phyloP scores from a whole-genome alignment of 2,797 vertebrate genomes.

The Eptatretus atami region DNA sequence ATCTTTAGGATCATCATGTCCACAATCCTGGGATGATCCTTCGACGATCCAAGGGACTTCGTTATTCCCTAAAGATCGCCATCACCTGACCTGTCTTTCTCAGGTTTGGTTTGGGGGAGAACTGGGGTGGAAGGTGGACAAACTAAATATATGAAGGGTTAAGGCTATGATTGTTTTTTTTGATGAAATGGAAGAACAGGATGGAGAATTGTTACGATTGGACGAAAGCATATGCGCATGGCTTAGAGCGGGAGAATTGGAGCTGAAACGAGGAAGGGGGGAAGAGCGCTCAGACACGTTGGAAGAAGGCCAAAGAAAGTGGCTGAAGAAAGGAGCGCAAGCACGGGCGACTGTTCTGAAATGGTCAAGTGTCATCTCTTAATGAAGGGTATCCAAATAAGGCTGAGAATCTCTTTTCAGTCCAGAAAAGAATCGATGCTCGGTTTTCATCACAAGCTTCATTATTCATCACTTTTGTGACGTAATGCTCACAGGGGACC shows the following conservation, averaged over 20 bases:
- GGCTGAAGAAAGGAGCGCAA: constrained; percentile 66
- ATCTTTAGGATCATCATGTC: constrained; percentile 54
- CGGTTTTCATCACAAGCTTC: neutral
- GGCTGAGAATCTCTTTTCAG: neutral
- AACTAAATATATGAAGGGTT: neutral
- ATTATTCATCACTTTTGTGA: too few relatives aligned
- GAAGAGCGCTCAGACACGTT: constrained; percentile 31
- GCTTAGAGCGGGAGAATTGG: constrained; percentile 67
- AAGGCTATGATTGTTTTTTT: neutral
- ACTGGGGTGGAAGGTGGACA: neutral
- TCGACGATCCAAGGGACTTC: constrained; percentile 59
- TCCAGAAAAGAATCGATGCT: neutral
- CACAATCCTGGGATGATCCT: constrained; percentile 69
- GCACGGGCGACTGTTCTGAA: constrained; percentile 66
- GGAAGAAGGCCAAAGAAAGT: constrained; percentile 61
- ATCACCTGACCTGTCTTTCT: constrained; percentile 64
- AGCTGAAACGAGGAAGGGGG: constrained; percentile 71
- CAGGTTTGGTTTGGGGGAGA: constrained; percentile 27
- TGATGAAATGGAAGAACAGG: too few relatives aligned
- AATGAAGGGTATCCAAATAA: neutral
- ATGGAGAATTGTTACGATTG: neutral
- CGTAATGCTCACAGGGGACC: too few relatives aligned
- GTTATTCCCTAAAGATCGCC: constrained; percentile 54
- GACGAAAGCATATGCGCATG: neutral
- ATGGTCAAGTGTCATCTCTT: constrained; percentile 32